phyloP scores from a whole-genome alignment of 2,888 invertebrate genomes.

The Lochmaea capreae region DNA sequence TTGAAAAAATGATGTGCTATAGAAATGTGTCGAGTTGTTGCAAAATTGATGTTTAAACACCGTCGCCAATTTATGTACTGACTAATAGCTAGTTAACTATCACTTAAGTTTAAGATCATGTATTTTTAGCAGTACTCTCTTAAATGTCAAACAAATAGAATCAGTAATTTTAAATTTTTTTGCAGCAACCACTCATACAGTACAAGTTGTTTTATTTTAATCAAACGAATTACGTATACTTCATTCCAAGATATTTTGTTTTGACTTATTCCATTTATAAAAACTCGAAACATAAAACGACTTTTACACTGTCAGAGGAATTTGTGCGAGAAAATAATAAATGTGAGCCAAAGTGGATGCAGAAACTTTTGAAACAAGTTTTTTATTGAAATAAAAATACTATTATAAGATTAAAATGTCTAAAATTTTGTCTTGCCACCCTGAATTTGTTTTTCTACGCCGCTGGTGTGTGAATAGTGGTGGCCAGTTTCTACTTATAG shows the following conservation, averaged over 20 bases:
- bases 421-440: not conserved
- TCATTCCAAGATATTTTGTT: no score
- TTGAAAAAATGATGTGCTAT: not conserved
- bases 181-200: no score
- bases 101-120: not conserved
- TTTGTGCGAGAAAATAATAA: no score
- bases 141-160: not conserved
- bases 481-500: constrained; percentile 40
- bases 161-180: not conserved
- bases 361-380: no score
- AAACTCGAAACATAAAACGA: no score
- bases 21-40: constrained; percentile 12
- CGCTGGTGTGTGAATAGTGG: constrained; percentile 34
- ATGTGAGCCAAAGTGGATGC: no score
- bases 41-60: constrained; percentile 1
- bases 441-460: constrained; percentile 10
- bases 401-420: constrained; percentile 19
- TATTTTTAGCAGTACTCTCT: not conserved
- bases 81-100: not conserved
- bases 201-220: no score
- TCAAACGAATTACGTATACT: no score
- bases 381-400: not conserved
- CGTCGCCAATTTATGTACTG: not conserved
- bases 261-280: no score
- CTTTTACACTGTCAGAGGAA: no score